phyloP scores from a whole-genome alignment of 2,797 vertebrate genomes.

The Malurus splendens region DNA sequence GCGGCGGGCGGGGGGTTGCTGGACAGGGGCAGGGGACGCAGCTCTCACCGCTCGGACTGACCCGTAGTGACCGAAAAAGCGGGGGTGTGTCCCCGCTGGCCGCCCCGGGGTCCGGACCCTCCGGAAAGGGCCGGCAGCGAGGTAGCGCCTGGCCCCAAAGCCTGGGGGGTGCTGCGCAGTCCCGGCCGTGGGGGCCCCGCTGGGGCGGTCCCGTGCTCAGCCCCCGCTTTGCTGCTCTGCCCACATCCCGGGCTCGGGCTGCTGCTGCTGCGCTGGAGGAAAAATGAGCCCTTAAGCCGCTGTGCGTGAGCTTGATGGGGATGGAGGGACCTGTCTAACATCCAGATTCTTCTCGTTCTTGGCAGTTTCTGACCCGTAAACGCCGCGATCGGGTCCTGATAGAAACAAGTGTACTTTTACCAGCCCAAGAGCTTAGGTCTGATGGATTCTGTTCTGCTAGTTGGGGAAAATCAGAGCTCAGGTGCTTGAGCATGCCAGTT shows the following conservation, averaged over 20 bases:
- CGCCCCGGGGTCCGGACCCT: not conserved
- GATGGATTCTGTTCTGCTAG: not conserved
- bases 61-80: not conserved
- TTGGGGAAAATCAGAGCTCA: not conserved
- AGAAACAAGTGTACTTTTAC: not conserved
- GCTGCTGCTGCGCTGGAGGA: not conserved
- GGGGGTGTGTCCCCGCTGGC: not conserved
- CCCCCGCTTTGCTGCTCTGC: conserved; percentile 4
- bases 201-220: not conserved
- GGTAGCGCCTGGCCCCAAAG: not conserved
- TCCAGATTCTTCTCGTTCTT: not conserved
- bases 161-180: not conserved
- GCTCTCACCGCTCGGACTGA: not conserved
- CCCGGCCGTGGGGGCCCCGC: not conserved
- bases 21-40: not conserved
- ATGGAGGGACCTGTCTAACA: not conserved
- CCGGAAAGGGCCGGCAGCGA: not conserved
- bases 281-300: not conserved
- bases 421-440: not conserved
- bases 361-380: not conserved
- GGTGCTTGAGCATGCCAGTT: not conserved
- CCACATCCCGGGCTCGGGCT: not conserved
- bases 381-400: not conserved
- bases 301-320: not conserved
- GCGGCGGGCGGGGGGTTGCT: not conserved